Evolutionary conservation across 2,113 vertebrate genomes (phyloP).

Genomic region (Mustela nigripes): DNA sequence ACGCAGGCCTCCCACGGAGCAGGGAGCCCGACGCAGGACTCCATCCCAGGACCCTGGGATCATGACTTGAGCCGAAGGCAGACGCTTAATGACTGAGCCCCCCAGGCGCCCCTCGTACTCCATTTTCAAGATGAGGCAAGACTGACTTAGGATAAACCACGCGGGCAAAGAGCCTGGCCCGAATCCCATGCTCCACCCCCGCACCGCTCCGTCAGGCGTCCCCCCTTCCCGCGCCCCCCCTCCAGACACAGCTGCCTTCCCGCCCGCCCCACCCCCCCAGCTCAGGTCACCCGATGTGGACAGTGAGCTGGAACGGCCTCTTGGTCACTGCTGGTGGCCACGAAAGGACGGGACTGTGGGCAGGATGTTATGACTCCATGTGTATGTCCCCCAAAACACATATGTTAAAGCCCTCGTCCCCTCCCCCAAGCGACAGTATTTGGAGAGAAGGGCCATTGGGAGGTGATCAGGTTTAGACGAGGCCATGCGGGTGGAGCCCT

Average conservation of each 20-base stretch:
- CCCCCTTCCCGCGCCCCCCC: no score
- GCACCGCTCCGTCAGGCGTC: neutral
- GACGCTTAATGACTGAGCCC: no score
- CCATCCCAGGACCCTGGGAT: no score
- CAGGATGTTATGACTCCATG: neutral
- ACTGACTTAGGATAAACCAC: accelerated
- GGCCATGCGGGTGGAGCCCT: neutral
- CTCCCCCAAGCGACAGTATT: neutral
- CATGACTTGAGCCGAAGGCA: no score
- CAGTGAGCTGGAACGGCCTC: accelerated
- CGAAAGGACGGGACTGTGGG: accelerated
- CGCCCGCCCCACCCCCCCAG: accelerated
- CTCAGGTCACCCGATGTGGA: neutral
- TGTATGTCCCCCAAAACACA: neutral
- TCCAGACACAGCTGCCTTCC: neutral
- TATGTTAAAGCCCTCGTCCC: neutral
- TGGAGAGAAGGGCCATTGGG: neutral
- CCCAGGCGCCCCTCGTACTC: no score
- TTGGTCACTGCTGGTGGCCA: neutral
- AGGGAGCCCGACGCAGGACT: no score
- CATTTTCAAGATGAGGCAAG: no score
- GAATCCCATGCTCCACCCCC: neutral
- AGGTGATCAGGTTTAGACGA: neutral
- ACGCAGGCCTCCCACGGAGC: no score
- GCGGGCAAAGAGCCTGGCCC: accelerated